These are phyloP conservation scores for Nineta flava DNA, from an alignment of 2,888 invertebrate species.

Conservation along the genomic window DNA sequence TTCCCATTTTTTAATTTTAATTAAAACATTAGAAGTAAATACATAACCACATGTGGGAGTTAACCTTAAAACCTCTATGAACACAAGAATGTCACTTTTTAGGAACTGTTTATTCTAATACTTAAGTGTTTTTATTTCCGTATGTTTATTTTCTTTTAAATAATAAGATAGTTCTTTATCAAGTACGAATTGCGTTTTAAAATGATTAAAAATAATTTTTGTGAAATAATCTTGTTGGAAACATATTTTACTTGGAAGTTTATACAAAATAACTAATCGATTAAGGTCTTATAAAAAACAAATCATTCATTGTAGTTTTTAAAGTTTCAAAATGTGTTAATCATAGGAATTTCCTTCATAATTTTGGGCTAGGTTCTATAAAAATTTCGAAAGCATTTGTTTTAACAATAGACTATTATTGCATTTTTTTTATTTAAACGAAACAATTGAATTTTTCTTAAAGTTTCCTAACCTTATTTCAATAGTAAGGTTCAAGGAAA, in stretches of 20 bases:
- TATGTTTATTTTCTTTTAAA: too few relatives aligned
- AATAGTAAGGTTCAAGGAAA: neutral
- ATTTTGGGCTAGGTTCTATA: too few relatives aligned
- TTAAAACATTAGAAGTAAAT: neutral
- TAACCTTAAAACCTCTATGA: neutral
- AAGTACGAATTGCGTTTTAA: too few relatives aligned
- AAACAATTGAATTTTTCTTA: neutral
- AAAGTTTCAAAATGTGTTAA: neutral
- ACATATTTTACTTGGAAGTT: too few relatives aligned
- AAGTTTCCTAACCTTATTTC: neutral
- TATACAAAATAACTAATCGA: too few relatives aligned
- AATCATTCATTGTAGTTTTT: too few relatives aligned
- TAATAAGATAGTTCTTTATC: too few relatives aligned
- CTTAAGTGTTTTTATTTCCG: too few relatives aligned
- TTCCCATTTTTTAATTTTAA: constrained; percentile 1
- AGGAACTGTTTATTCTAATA: too few relatives aligned
- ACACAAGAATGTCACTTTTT: neutral
- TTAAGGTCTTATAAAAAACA: too few relatives aligned
- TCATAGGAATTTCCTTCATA: neutral
- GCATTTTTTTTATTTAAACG: neutral
- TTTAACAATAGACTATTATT: neutral
- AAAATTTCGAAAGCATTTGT: neutral
- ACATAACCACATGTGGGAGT: neutral
- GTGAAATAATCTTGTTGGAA: too few relatives aligned
- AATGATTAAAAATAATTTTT: too few relatives aligned